Evolutionary conservation across 2,113 vertebrate species (phyloP).

Genomic region (Ivindomyrus marchei): DNA sequence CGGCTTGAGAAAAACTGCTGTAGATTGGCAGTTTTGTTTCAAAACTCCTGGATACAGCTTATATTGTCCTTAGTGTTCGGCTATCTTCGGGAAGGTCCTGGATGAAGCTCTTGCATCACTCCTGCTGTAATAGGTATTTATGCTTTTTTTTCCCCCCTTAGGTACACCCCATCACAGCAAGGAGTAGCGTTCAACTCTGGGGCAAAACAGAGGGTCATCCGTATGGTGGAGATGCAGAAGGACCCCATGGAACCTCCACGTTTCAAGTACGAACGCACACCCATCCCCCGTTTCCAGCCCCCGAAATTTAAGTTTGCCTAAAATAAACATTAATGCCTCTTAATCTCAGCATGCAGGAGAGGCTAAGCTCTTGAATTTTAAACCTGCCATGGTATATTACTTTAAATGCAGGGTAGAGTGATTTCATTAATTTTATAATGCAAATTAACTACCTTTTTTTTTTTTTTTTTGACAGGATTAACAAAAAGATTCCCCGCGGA

Average conservation of each 20-base stretch:
- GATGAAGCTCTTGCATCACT: not conserved
- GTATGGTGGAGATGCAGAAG: slow-evolving; percentile 99
- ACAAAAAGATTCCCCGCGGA: slow-evolving; percentile 62
- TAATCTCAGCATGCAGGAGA: not conserved
- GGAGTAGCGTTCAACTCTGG: slow-evolving; percentile 95
- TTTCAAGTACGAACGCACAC: slow-evolving; percentile 74
- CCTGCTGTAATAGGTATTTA: not conserved
- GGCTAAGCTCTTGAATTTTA: not conserved
- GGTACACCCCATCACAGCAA: slow-evolving; percentile 96
- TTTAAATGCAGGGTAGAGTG: not conserved
- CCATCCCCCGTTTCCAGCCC: not conserved
- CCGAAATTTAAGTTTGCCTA: not conserved
- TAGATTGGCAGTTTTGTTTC: not conserved
- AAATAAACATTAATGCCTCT: not conserved
- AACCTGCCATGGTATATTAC: not conserved
- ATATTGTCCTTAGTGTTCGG: not conserved
- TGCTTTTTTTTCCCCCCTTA: slow-evolving; percentile 34
- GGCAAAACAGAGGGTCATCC: slow-evolving; percentile 95
- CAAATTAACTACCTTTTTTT: not conserved
- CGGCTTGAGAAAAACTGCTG: not conserved
- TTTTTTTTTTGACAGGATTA: slow-evolving; percentile 70
- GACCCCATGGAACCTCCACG: slow-evolving; percentile 97
- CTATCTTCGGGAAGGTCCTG: not conserved
- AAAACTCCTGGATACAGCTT: not conserved
- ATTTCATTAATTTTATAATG: not conserved